Evolutionary conservation across 2,888 invertebrate genomes (phyloP).

Genomic region (Dicyrtomina minuta): DNA sequence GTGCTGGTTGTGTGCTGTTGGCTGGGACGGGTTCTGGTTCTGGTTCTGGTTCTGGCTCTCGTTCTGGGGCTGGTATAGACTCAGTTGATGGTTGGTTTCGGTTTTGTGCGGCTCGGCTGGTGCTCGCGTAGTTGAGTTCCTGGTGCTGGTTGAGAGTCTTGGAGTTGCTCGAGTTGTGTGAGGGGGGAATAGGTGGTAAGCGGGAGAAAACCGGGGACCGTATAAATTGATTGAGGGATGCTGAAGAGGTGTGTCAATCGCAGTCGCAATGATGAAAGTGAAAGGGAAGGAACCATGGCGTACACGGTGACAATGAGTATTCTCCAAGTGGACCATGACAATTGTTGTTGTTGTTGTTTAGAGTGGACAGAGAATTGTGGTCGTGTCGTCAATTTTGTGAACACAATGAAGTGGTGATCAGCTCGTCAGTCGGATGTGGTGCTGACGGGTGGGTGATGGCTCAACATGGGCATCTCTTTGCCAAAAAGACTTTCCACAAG

Average conservation of each 20-base stretch:
- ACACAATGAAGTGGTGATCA: slow-evolving; percentile 55
- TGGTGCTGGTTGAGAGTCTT: no score
- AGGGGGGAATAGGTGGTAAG: slow-evolving; percentile 22
- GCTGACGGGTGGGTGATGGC: slow-evolving; percentile 63
- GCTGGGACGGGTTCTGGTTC: background rate
- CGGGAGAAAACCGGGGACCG: slow-evolving; percentile 30
- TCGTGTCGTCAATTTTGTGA: slow-evolving; percentile 21
- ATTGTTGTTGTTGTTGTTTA: slow-evolving; percentile 24
- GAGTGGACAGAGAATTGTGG: slow-evolving; percentile 36
- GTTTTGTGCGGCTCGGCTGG: no score
- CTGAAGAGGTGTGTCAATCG: slow-evolving; percentile 53
- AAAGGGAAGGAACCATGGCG: slow-evolving; percentile 54
- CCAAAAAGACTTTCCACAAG: slow-evolving; percentile 99
- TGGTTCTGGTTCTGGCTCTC: background rate
- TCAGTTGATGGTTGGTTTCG: background rate
- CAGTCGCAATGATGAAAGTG: slow-evolving; percentile 54
- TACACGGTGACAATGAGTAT: slow-evolving; percentile 44
- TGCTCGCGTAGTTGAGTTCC: no score
- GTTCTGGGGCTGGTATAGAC: background rate
- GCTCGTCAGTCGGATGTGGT: slow-evolving; percentile 66
- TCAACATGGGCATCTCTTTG: slow-evolving; percentile 92
- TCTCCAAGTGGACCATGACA: slow-evolving; percentile 23
- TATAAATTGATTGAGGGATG: slow-evolving; percentile 32
- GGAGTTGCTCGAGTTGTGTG: no score
- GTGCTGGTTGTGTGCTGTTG: background rate